Evolutionary conservation across 2,888 invertebrate species (phyloP), one percentile per base, ranked within the genome.

Genomic region (Himalopsyche tibetana): DNA sequence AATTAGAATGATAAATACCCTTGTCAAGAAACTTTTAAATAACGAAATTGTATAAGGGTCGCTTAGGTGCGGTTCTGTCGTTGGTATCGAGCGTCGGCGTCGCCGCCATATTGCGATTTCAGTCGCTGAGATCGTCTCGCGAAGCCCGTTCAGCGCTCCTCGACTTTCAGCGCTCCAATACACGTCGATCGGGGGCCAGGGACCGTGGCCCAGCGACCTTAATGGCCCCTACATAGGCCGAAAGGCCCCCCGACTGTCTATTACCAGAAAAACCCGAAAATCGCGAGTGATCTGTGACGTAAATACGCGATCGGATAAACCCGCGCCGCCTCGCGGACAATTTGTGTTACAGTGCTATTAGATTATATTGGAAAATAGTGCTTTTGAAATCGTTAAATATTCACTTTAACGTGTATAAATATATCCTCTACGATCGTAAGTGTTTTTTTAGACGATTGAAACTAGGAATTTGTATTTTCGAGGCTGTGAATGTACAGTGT

Each of bases 81-180:
- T 83, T 55, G 56, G 84, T 88, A 87, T 87, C 84, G 87, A 87
- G 88, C 88, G 88, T 86, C 87, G 86, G 88, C 88, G 88, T 88
- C 87, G 82, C 86, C 82, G 88, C 88, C 88, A 88, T 88, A 84
- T 88, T 88, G 86, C 63, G 69, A 55, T 80, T 80, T 63, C 63
- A 63, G 85, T 74, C 85, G 84, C 80, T 80, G 80, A 55, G 51
- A 51, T 55, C 83, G 80, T 83, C 82, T 84, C 88, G 80, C 82
- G 84, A 86, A 88, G 88, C 84, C 85, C 82, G 80, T 56, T 81
- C 19, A 45, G 28, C 81, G 81, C 85, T 85, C 84, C 40, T 80
- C 85, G 42, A 83, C 84, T 86, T 84, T 83, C 87, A 79, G 82
- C 83, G 82, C 84, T 80, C 45, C 74, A 28, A 63, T 63, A 63